phyloP scores from a whole-genome alignment of 2,113 vertebrate genomes.

The Panthera uncia region DNA sequence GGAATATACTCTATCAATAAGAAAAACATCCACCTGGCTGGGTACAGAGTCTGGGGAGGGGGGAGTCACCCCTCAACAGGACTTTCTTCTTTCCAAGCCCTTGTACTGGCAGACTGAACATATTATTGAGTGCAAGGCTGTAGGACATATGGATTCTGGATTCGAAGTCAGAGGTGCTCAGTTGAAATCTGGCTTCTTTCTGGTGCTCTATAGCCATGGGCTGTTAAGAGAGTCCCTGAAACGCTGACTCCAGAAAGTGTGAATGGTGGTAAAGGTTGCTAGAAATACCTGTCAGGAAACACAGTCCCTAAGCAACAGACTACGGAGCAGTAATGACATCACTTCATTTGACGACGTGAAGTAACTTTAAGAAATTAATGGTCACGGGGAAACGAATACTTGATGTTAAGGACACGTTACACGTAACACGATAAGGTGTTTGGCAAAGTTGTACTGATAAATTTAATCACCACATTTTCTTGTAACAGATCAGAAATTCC shows the following conservation, averaged over 20 bases:
- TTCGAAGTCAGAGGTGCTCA: neutral
- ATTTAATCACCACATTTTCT: neutral
- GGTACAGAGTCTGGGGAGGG: neutral
- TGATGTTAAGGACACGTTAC: neutral
- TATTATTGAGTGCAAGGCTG: neutral
- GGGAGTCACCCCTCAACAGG: neutral
- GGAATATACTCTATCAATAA: neutral
- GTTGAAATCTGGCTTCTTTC: neutral
- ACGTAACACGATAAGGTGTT: neutral
- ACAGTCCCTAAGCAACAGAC: neutral
- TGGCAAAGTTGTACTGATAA: neutral
- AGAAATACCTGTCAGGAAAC: neutral
- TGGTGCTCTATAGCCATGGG: neutral
- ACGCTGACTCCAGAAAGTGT: neutral
- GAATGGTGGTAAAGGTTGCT: neutral
- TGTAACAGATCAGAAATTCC: neutral
- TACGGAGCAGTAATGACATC: accelerated
- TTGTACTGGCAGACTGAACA: neutral
- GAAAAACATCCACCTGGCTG: neutral
- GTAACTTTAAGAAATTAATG: neutral
- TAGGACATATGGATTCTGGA: neutral
- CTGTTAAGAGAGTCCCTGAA: neutral
- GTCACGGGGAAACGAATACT: neutral
- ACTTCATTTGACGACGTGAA: neutral
- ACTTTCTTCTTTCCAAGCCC: neutral